Base-by-base conservation (phyloP, 2,113 vertebrate genomes). In the Vimba vimba region DNA sequence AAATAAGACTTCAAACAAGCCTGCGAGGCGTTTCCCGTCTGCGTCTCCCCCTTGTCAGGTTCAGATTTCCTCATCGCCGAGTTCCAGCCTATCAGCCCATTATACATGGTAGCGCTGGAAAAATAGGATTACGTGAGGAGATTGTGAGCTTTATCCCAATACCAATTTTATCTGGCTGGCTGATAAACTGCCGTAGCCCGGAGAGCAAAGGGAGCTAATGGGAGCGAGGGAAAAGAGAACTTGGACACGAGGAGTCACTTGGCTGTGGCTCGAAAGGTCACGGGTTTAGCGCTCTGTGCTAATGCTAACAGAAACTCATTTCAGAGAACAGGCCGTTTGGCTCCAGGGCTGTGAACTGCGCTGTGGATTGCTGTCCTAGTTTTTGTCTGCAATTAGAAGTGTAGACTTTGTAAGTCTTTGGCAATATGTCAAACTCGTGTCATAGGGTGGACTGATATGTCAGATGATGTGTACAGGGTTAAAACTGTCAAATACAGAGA, bases 61-160 rank as follows among this genome's bases (percentile, higher is more conserved):
- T 82, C 43, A 30, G 45, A 57, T 84, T 88, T 84, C 76, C 81
- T 82, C 78, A 76, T 86, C 78, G 64, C 36, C n/a, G 50, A 39
- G 52, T 78, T 85, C 55, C 75, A 78, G 84, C 68, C 87, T 86
- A 83, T 82, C 85, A 78, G 85, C 36, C 82, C 74, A 82, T 89
- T 83, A 87, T 87, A 89, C 79, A 85, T 30, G 73, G 82, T 75
- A 82, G 88, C 17, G 69, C 73, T 87, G 88, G 79, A 87, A 89
- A 86, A 89, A 87, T 74, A 87, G 88, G 88, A 87, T 89, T 89
- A 89, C 64, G 85, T 13, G 74, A 79, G 83, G 88, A 83, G 83
- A 82, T 85, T 89, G 79, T 80, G 83, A 83, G 83, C 64, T 86
- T 87, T 89, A 87, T 89, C 86, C 86, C 88, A 87, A 85, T 89